A percentile compares a stretch with the other conserved stretches of the same genome.
Evolutionary conservation across 2,113 vertebrate species (phyloP).

Genomic region (Xiphorhynchus elegans): DNA sequence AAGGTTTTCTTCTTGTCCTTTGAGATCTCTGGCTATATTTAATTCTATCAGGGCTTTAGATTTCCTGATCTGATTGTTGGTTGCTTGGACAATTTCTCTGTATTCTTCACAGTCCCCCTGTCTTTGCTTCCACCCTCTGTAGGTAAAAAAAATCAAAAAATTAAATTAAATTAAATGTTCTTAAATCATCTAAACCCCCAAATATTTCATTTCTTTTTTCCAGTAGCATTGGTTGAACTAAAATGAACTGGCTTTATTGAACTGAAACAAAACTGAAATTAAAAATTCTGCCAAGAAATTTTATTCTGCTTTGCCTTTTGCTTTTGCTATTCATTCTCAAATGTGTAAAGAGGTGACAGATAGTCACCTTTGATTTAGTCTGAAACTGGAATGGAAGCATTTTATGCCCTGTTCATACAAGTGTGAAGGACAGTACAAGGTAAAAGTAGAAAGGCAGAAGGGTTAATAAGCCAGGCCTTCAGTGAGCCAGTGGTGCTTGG

Average conservation of each 20-base stretch:
- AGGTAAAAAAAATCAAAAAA: background rate
- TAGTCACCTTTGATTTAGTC: background rate
- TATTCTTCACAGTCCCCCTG: background rate
- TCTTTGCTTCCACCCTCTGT: background rate
- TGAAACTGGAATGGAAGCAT: background rate
- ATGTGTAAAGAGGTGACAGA: background rate
- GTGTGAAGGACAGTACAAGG: background rate
- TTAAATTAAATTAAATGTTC: background rate
- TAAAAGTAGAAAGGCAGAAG: background rate
- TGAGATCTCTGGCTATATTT: background rate
- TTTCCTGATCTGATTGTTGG: background rate
- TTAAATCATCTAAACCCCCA: background rate
- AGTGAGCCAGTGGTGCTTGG: background rate
- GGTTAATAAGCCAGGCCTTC: background rate
- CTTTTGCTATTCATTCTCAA: background rate
- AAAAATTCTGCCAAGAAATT: background rate
- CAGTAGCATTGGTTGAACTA: background rate
- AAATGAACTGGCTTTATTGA: background rate
- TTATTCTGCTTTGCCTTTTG: background rate
- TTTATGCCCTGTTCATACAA: background rate
- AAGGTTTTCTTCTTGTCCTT: background rate
- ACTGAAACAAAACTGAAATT: background rate
- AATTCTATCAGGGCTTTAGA: background rate
- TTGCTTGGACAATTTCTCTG: background rate
- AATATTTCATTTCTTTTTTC: background rate